phyloP scores from a whole-genome alignment of 2,113 vertebrate species.

The Labrus mixtus region DNA sequence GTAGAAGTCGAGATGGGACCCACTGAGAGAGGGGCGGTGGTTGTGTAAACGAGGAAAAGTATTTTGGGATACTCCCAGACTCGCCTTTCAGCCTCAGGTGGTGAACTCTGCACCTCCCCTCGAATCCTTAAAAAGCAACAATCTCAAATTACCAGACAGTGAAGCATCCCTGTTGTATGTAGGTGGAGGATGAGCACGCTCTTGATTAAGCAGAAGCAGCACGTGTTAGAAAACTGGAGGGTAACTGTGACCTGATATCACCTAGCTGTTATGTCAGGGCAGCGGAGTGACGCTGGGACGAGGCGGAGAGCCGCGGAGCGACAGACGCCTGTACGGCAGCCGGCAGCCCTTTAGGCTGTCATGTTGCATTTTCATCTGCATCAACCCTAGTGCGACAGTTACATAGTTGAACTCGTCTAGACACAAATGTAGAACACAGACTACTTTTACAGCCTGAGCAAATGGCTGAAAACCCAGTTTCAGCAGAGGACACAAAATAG shows the following conservation, averaged over 20 bases:
- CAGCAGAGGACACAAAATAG: background rate
- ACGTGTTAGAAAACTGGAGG: background rate
- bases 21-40: slow-evolving; percentile 1
- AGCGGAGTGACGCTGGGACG: slow-evolving; percentile 14
- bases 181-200: background rate
- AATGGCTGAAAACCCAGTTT: background rate
- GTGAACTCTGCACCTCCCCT: slow-evolving; percentile 9
- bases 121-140: slow-evolving; percentile 54
- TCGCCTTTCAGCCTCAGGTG: slow-evolving; percentile 36
- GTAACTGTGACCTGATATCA: slow-evolving; percentile 36
- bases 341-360: slow-evolving; percentile 21
- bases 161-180: slow-evolving; percentile 16
- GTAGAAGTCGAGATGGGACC: background rate
- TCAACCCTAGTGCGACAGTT: slow-evolving; percentile 34
- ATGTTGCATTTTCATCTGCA: slow-evolving; percentile 10
- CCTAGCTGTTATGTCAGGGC: slow-evolving; percentile 19
- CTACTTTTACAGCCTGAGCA: slow-evolving; percentile 26
- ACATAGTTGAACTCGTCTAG: slow-evolving; percentile 18
- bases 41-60: slow-evolving; percentile 46
- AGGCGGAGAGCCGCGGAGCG: background rate
- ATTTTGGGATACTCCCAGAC: slow-evolving; percentile 50
- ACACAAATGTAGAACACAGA: slow-evolving; percentile 1
- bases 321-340: slow-evolving; percentile 2
- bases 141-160: slow-evolving; percentile 23
- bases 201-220: slow-evolving; percentile 10